phyloP scores from a whole-genome alignment of 2,113 vertebrate genomes.

The Alectura lathami region DNA sequence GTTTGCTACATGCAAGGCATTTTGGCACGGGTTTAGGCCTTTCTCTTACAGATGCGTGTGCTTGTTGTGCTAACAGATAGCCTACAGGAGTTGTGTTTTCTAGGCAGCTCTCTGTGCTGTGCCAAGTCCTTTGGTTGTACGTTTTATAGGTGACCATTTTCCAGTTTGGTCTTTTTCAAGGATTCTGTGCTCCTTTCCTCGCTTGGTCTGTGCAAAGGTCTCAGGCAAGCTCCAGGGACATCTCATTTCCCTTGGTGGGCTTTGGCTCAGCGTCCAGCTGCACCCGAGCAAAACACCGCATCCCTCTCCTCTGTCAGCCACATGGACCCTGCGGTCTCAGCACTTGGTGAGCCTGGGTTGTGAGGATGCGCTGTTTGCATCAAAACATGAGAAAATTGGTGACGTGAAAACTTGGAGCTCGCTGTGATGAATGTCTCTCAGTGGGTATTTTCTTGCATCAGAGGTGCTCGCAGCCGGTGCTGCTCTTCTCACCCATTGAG shows the following conservation, averaged over 20 bases:
- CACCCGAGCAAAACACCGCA: background rate
- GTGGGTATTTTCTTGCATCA: background rate
- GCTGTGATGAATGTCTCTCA: background rate
- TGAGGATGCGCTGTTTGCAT: background rate
- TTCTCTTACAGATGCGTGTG: background rate
- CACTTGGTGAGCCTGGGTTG: background rate
- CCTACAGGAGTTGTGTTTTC: background rate
- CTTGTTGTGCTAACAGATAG: background rate
- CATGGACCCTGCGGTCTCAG: fast-evolving
- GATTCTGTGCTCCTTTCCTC: background rate
- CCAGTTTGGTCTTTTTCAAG: background rate
- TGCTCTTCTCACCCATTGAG: fast-evolving
- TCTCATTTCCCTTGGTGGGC: too few relatives aligned
- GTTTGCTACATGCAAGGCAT: background rate
- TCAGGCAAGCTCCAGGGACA: background rate
- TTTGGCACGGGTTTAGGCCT: background rate
- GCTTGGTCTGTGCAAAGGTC: too few relatives aligned
- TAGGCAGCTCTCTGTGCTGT: too few relatives aligned
- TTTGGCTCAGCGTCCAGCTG: background rate
- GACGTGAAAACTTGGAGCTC: background rate
- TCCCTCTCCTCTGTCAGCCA: fast-evolving
- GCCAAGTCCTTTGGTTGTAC: background rate
- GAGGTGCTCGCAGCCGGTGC: background rate
- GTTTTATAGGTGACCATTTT: background rate
- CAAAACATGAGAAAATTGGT: background rate